Conservation (phyloP, 2,113 vertebrate species). For the Prionailurus viverrinus region DNA sequence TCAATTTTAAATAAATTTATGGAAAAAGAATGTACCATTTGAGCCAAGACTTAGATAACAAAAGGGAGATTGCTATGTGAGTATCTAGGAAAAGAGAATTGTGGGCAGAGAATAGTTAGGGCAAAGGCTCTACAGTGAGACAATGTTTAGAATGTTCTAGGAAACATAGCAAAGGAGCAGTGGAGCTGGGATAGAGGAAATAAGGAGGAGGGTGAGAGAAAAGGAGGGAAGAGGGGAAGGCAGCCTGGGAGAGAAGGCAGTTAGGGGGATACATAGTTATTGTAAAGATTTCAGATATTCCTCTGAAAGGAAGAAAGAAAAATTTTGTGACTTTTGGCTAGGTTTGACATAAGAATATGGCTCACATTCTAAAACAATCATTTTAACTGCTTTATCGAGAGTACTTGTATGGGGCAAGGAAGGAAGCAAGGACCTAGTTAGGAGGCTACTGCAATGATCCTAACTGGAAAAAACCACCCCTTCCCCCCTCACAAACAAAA, state of each 20-base stretch:
- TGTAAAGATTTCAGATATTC: background rate
- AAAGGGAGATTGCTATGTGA: background rate
- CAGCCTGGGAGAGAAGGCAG: too few relatives aligned
- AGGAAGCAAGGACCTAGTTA: background rate
- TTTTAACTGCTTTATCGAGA: background rate
- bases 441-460: background rate
- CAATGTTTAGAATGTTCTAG: background rate
- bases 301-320: background rate
- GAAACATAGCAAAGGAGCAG: background rate
- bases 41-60: background rate
- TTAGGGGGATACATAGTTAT: too few relatives aligned
- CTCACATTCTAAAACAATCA: background rate
- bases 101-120: background rate
- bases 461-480: background rate
- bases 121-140: background rate
- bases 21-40: background rate
- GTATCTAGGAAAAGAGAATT: background rate
- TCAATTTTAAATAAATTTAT: background rate
- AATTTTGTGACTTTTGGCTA: background rate
- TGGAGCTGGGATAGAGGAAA: background rate
- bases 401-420: background rate
- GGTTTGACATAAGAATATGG: background rate
- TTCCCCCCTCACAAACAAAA: background rate
- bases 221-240: background rate
- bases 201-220: background rate